Conservation (phyloP, 1,140 invertebrate species). For the Dufourea novaeangliae region DNA sequence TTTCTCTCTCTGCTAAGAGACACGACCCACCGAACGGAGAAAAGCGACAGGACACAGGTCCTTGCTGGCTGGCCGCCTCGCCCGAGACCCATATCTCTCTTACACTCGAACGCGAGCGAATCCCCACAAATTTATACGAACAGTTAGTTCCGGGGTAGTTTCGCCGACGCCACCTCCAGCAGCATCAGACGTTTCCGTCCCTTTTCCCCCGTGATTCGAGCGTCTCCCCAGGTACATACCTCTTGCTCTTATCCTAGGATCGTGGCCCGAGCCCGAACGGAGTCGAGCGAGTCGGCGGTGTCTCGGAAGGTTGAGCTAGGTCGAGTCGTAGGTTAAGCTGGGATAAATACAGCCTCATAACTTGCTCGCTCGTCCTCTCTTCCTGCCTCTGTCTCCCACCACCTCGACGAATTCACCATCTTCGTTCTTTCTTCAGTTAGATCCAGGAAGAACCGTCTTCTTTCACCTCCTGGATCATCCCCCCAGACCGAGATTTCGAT, state of each 20-base stretch:
- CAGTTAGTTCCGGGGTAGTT: conserved; percentile 66
- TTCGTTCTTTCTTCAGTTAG: neutral
- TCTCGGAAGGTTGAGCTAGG: conserved; percentile 45
- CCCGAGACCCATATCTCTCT: conserved; percentile 69
- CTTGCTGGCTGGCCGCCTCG: too few species aligned
- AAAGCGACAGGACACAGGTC: conserved; percentile 12
- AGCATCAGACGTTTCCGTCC: conserved; percentile 2
- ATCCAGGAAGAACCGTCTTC: too few species aligned
- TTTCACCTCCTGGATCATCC: neutral
- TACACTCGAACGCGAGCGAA: conserved; percentile 66
- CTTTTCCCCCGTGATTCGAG: conserved; percentile 12
- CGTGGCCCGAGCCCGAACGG: conserved; percentile 15
- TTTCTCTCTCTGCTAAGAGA: too few species aligned
- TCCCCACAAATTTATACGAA: conserved; percentile 72
- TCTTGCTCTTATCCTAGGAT: conserved; percentile 28
- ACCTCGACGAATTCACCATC: neutral
- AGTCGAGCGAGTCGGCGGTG: conserved; percentile 18
- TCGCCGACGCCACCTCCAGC: conserved; percentile 38
- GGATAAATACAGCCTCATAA: conserved; percentile 71
- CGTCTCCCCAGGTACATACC: conserved; percentile 15
- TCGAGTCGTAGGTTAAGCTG: conserved; percentile 66
- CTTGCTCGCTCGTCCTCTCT: conserved; percentile 30
- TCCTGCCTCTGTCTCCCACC: neutral
- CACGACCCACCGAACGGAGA: too few species aligned
- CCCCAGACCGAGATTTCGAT: neutral